phyloP scores from a whole-genome alignment of 2,113 vertebrate genomes.

The Leucopternis melanops region DNA sequence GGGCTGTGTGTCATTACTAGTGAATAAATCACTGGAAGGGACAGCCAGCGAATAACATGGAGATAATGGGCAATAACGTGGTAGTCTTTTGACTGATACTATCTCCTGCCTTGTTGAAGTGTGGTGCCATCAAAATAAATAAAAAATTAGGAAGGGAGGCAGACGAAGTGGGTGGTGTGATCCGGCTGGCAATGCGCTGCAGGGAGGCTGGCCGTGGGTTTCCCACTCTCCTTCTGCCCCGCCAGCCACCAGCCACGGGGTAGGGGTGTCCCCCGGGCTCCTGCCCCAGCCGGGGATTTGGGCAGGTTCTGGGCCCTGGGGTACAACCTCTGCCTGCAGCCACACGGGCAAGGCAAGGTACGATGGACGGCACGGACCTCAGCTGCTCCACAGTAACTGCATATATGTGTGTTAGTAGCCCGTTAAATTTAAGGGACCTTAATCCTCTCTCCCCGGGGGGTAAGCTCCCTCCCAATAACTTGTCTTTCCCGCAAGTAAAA shows the following conservation, averaged over 20 bases:
- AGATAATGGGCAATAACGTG: constrained; percentile 25
- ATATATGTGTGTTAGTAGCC: rapidly evolving
- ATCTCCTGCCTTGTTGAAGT: not conserved
- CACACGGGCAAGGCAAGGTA: no score
- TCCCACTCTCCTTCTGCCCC: not conserved
- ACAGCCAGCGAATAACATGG: constrained; percentile 4
- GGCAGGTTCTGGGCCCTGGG: not conserved
- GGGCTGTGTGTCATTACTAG: not conserved
- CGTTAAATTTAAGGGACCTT: not conserved
- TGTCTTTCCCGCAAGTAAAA: not conserved
- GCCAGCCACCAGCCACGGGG: not conserved
- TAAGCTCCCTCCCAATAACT: not conserved
- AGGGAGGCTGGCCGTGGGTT: not conserved
- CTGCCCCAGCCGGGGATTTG: not conserved
- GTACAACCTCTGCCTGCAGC: not conserved
- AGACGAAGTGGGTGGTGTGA: not conserved
- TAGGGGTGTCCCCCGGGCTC: not conserved
- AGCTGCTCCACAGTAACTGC: not conserved
- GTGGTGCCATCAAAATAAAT: not conserved
- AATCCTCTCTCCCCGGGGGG: not conserved
- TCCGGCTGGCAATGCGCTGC: not conserved
- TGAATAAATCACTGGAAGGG: constrained; percentile 41
- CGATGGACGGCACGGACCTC: rapidly evolving
- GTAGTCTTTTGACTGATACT: not conserved
- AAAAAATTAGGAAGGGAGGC: not conserved